Conservation (phyloP, 2,888 invertebrate species). For the Nezara viridula region DNA sequence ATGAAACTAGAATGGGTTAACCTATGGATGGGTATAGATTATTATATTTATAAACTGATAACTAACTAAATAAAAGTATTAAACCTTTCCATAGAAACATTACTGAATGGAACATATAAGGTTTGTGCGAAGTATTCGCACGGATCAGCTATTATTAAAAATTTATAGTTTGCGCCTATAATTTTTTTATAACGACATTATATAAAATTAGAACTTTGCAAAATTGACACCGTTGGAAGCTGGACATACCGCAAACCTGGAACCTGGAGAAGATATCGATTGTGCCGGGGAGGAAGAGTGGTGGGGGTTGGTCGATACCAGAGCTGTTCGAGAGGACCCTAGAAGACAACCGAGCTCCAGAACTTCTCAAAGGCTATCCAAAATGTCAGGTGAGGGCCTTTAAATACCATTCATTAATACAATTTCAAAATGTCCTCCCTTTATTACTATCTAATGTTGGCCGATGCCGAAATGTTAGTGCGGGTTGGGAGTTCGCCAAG, state of each 20-base stretch:
- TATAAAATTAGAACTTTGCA: too few relatives aligned
- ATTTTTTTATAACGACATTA: too few relatives aligned
- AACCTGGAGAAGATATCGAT: not conserved
- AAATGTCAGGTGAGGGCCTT: constrained; percentile 47
- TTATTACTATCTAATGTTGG: not conserved
- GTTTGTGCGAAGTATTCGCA: too few relatives aligned
- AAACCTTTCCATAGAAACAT: too few relatives aligned
- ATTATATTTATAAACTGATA: too few relatives aligned
- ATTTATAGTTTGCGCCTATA: too few relatives aligned
- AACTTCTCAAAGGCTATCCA: not conserved
- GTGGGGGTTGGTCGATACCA: constrained; percentile 25
- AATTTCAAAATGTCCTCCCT: not conserved
- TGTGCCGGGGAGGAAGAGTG: not conserved
- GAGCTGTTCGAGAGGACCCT: not conserved
- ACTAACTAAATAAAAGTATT: too few relatives aligned
- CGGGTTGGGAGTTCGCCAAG: not conserved
- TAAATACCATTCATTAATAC: constrained; percentile 29
- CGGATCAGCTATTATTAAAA: too few relatives aligned
- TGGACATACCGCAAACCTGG: not conserved
- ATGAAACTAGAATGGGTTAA: too few relatives aligned
- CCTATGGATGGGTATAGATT: too few relatives aligned
- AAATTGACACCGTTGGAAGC: not conserved
- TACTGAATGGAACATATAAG: too few relatives aligned
- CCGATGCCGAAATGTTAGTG: not conserved
- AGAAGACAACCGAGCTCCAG: too few relatives aligned